Evolutionary conservation across 2,797 vertebrate species (phyloP), one percentile per base, ranked within the genome.

Genomic region (Sebastiscus tertius): DNA sequence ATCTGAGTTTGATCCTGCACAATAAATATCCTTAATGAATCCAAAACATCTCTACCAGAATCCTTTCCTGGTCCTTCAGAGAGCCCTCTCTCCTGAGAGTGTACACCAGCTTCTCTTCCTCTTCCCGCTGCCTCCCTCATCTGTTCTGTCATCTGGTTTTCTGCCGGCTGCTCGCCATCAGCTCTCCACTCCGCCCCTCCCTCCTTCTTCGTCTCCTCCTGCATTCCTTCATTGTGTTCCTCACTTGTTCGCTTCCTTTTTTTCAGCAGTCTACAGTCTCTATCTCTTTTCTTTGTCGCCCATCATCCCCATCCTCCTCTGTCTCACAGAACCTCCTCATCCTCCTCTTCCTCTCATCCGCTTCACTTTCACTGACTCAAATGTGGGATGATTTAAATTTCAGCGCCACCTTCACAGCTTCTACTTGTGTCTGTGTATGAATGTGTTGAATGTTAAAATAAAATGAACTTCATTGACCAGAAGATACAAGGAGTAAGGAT

Each of bases 211-310:
- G 1, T 71, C 58, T 56, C 55, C 78, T 85, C 54, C 73, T 60
- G 12, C 80, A 67, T 84, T 81, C 72, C 81, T 85, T 58, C 66
- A 79, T 76, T 58, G 72, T 84, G 77, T 69, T 79, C 65, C 59
- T 76, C 83, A 29, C 65, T 71, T 65, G 11, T 34, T 77, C 33
- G 8, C 63, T 63, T 83, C 42, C 54, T 66, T 78, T 49, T 49
- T 63, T 36, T 18, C 34, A 29, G 79, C 55, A 33, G 36, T 52
- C 14, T 18, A 7, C 82, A 68, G 67, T 82, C 73, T 79, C 39
- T n/a, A 16, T 58, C 73, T 24, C 56, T 22, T 8, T 10, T 72
- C 59, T 60, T 42, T 72, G 52, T 70, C 46, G 26, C 58, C 75
- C 80, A 56, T 88, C 49, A 52, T 61, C 59, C 79, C 20, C 49